Percentiles rank a stretch among this genome's conserved stretches.
Conservation (phyloP, 1,140 invertebrate species). For the Euschistus heros region DNA sequence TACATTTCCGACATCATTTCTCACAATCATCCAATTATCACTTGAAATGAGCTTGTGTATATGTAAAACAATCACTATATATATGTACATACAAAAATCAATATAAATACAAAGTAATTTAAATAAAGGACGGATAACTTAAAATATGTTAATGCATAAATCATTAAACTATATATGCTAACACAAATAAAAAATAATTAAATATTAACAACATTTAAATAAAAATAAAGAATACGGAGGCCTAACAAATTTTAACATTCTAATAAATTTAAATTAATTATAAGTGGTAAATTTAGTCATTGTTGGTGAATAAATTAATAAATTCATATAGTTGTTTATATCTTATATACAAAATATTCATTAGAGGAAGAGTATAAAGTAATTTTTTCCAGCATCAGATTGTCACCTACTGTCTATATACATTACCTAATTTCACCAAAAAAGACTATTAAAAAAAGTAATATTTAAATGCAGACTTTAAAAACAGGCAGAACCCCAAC, state of each 20-base stretch:
- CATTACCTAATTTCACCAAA: no score
- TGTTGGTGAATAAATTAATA: no score
- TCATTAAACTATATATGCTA: neutral
- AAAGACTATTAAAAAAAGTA: no score
- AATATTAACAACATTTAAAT: neutral
- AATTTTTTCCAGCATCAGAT: no score
- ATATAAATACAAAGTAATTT: neutral
- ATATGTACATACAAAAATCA: neutral
- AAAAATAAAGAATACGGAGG: neutral
- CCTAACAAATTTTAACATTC: neutral
- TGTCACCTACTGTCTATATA: no score
- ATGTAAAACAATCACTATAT: neutral
- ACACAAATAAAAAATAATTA: conserved; percentile 6
- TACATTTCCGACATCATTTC: neutral
- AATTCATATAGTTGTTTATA: no score
- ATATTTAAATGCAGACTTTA: no score
- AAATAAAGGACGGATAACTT: conserved; percentile 13
- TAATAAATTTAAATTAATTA: neutral
- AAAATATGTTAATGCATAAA: neutral
- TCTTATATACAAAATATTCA: no score
- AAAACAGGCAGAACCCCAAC: no score
- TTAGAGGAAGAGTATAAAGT: no score
- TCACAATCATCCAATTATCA: conserved; percentile 7
- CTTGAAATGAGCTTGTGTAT: conserved; percentile 7
- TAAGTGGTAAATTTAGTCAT: no score